Conservation (phyloP, 2,113 vertebrate genomes). For the Perognathus longimembris region DNA sequence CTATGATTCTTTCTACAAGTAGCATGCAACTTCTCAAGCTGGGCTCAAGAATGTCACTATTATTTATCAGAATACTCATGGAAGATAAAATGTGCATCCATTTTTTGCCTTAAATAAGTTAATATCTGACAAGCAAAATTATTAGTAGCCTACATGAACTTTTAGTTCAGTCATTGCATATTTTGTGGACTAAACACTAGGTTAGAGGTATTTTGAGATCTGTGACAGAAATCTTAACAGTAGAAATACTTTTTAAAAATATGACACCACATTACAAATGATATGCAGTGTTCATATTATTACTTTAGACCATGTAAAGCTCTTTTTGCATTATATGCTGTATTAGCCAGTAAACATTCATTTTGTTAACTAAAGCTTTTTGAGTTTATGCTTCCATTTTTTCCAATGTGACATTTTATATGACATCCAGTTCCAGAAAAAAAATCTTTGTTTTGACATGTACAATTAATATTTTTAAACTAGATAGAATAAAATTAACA, state of each 20-base stretch:
- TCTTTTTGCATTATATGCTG: conserved; percentile 43
- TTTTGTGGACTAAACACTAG: neutral
- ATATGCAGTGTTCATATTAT: conserved; percentile 26
- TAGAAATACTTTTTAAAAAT: neutral
- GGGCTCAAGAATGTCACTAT: neutral
- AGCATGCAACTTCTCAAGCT: neutral
- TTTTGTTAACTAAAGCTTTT: conserved; percentile 73
- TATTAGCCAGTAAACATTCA: conserved; percentile 73
- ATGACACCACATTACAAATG: conserved; percentile 14
- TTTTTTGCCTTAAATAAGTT: neutral
- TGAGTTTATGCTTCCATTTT: conserved; percentile 71
- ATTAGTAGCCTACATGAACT: neutral
- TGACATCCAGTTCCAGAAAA: conserved; percentile 68
- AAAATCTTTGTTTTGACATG: conserved; percentile 80
- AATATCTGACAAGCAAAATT: neutral
- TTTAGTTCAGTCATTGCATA: neutral
- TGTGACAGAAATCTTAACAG: neutral
- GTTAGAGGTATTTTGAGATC: neutral
- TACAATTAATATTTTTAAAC: conserved; percentile 79
- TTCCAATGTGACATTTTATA: conserved; percentile 76
- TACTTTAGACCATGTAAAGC: conserved; percentile 34
- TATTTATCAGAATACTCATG: neutral
- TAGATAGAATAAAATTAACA: conserved; percentile 78
- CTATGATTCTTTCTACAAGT: neutral
- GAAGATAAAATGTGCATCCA: neutral